Base-by-base conservation (phyloP, 2,888 invertebrate genomes). In the Anoncus sp. region DNA sequence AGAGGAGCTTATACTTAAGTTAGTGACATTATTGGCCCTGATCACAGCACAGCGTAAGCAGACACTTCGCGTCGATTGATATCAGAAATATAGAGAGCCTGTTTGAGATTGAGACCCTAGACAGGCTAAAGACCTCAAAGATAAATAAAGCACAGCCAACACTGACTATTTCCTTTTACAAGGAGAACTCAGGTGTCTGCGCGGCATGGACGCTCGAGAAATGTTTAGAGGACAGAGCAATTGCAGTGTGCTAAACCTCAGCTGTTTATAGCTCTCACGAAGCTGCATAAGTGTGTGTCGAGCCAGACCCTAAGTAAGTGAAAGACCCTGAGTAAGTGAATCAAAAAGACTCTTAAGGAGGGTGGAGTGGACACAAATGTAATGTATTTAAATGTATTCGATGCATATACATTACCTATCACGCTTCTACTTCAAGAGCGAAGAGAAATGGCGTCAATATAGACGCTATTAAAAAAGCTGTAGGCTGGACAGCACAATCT, bases 61-160 rank as follows among this genome's bases (percentile, higher is more conserved):
- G 31, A 31, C 31, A 31, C 31, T n/a, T 31, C 31, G 7, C 31
- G 31, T 31, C 31, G 31, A 31, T 31, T 31, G 31, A 31, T 7
- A 31, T 31, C 7, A 31, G 31, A 31, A 31, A 31, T 31, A 31
- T 31, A 31, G 31, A 40, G 16, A 43, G 45, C 4, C 3, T 10
- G 4, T 55, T 74, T 14, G 62, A 76, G 43, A 81, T 78, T 20
- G 73, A 63, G 45, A 78, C 78, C 18, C 74, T 62, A n/a, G 51
- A 65, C 24, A 35, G 40, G 9, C 35, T 65, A 12, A 77, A 77
- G 51, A 77, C 76, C 10, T 62, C 74, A n/a, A 51, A 40, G 1
- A 38, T 22, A 7, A 75, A 71, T 12, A 72, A 31, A n/a, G 57
- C 51, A 16, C 75, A 81, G 70, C 74, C 67, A 1, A 45, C 16